Evolutionary conservation across 2,797 vertebrate species (phyloP), one percentile per base, ranked within the genome.

Genomic region (Strix occidentalis): DNA sequence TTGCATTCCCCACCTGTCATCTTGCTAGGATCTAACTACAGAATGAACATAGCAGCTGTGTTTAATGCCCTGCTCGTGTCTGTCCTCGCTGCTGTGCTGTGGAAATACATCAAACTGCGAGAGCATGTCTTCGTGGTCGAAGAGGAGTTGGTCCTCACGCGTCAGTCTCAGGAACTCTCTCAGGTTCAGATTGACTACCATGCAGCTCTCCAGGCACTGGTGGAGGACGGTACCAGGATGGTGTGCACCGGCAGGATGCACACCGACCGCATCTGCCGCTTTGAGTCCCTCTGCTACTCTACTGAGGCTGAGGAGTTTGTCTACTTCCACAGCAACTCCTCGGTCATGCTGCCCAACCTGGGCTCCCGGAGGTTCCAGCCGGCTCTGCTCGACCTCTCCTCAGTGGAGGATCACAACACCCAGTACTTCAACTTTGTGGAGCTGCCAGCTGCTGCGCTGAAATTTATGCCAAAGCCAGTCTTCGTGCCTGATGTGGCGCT

Each of bases 381-480:
- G 0, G 99, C 99, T 35, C 98, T 99, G 91, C 98, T 99, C 5
- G 99, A 99, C 97, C 97, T 99, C 89, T 99, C 99, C 70, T 99
- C 99, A 0, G 99, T 99, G 61, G 99, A 99, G 85, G 99, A 99
- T 97, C 99, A 99, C 98, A 99, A 99, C 93, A 99, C 99, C 4
- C 99, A 99, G 94, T 99, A 99, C 96, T 99, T 99, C 97, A 99
- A 99, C 97, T 99, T 99, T 35, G 96, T 99, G 94, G 99, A 99
- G 95, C 98, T 99, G 91, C 99, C 99, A 1, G 98, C 98, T 18
- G 98, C 98, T 10, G 99, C 99, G 0, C 97, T 99, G 90, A 99
- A 99, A 90, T 99, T 99, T 75, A 98, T 99, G 99, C 98, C 99
- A 71, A 99, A 99, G 94, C 99, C 99, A 0, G 99, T 99, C 91